Evolutionary conservation across 1,140 invertebrate genomes (phyloP), one percentile per base, ranked within the genome.

Genomic region (Drosophila seguyi): DNA sequence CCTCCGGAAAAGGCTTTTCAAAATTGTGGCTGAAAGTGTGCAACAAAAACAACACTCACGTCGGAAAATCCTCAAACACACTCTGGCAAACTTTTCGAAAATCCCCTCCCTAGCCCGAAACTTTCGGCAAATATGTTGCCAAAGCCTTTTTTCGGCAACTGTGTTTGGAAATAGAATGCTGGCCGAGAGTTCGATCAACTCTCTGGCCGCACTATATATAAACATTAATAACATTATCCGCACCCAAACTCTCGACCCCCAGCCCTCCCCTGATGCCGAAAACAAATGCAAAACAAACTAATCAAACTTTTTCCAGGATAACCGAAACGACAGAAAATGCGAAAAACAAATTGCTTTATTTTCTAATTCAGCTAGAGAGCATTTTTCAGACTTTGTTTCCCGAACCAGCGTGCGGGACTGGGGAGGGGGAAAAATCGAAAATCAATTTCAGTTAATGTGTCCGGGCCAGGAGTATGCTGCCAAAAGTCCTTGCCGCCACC

Each of bases 361-460:
- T 90, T 87, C 63, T 44, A 80, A 88, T 80, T 71, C 50, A 69
- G 58, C 61, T 79, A 34, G 53, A 45, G 44, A 80, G 81, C 48
- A 78, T 66, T 75, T 68, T 67, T 22, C 66, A 68, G 52, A 87
- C 56, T 82, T 73, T 73, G 34, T 18, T 53, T 27, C 31, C 31
- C 18, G 3, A 29, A 8, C 36, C n/a, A 45, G 14, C 14, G 18
- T 14, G 6, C 2, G 20, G 5, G 45, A 14, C 25, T 34, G 53
- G 29, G 29, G 20, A 25, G 29, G 20, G 27, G 67, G 57, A 81
- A 80, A 84, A 85, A 78, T 90, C 72, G 81, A 88, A 90, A 90
- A 88, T 88, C 84, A 88, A 88, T 88, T 88, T 88, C 79, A 63
- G 80, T 90, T 88, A 88, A 88, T 88, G 83, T 88, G 85, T 62